A percentile compares a stretch with the other conserved stretches of the same genome.
Evolutionary conservation across 1,140 invertebrate genomes (phyloP).

Genomic region (Brachionus calyciflorus): DNA sequence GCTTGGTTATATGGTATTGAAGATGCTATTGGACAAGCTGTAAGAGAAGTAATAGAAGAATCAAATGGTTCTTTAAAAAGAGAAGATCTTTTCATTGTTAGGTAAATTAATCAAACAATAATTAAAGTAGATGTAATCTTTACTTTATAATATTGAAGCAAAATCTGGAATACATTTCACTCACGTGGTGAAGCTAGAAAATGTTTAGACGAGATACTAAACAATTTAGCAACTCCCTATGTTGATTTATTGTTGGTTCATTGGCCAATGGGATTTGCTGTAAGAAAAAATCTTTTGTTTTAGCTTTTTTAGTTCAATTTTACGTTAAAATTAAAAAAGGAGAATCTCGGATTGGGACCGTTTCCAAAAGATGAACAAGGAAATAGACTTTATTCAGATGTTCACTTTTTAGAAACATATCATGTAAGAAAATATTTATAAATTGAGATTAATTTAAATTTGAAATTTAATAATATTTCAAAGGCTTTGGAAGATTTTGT

Average conservation of each 20-base stretch:
- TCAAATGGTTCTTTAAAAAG: slow-evolving; percentile 17
- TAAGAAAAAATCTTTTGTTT: slow-evolving; percentile 53
- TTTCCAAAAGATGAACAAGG: slow-evolving; percentile 58
- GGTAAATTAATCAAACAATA: neutral
- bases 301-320: neutral
- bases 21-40: slow-evolving; percentile 26
- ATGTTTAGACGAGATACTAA: slow-evolving; percentile 54
- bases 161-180: slow-evolving; percentile 47
- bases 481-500: slow-evolving; percentile 43
- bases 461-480: neutral
- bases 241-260: slow-evolving; percentile 57
- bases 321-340: neutral
- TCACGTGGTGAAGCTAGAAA: neutral
- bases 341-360: slow-evolving; percentile 1
- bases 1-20: slow-evolving; percentile 44
- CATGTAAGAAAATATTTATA: neutral
- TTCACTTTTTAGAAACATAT: slow-evolving; percentile 40
- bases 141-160: neutral
- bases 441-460: neutral
- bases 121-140: neutral
- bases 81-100: slow-evolving; percentile 40
- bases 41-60: slow-evolving; percentile 42
- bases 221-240: slow-evolving; percentile 56
- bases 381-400: slow-evolving; percentile 51
- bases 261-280: slow-evolving; percentile 54